phyloP scores from a whole-genome alignment of 2,888 invertebrate genomes.

The Troides oblongomaculatus region DNA sequence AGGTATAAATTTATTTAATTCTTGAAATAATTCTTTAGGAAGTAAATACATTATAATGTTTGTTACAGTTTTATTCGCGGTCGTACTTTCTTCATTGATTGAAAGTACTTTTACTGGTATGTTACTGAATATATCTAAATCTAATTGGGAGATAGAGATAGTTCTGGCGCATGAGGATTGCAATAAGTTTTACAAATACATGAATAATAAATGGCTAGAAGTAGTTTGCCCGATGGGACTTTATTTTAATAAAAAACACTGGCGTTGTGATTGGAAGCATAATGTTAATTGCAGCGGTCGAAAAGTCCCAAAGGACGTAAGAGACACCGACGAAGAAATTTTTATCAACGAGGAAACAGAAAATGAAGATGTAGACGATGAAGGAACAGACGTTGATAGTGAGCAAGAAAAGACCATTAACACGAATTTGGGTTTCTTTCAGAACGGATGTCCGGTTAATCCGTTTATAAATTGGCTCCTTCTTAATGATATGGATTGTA shows the following conservation, averaged over 20 bases:
- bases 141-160: conserved; percentile 61
- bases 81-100: conserved; percentile 4
- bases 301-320: conserved; percentile 39
- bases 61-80: conserved; percentile 10
- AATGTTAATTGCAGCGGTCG: conserved; percentile 81
- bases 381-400: conserved; percentile 26
- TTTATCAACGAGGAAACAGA: conserved; percentile 51
- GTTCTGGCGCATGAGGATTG: conserved; percentile 80
- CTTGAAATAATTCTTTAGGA: background rate
- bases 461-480: conserved; percentile 58
- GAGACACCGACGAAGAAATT: conserved; percentile 25
- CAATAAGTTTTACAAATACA: conserved; percentile 83
- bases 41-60: background rate
- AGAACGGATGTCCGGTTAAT: conserved; percentile 63
- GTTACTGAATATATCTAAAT: background rate
- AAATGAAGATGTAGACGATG: conserved; percentile 34
- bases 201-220: conserved; percentile 80
- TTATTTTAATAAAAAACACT: conserved; percentile 76
- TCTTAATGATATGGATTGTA: conserved; percentile 54
- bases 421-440: conserved; percentile 38
- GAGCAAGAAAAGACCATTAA: conserved; percentile 36
- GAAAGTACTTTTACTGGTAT: conserved; percentile 1
- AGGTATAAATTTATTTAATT: conserved; percentile 6
- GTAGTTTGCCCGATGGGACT: conserved; percentile 78
- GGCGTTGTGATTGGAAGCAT: conserved; percentile 81